These are phyloP conservation scores for Cheilosia urbana DNA, from an alignment of 2,888 invertebrate species.

Conservation along the genomic window DNA sequence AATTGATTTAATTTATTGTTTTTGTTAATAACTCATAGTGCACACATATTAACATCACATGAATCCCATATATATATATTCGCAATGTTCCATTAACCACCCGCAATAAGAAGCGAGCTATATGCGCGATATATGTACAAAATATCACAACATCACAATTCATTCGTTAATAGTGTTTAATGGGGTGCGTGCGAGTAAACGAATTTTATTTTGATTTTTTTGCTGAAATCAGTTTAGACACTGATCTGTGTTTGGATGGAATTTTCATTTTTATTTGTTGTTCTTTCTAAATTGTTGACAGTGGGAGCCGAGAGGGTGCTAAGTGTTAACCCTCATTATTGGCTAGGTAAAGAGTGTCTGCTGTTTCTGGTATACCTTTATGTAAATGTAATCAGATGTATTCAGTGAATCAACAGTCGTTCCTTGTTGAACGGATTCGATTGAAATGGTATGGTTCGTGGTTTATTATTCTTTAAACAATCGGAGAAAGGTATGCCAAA, in stretches of 20 bases:
- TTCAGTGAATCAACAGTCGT: slow-evolving; percentile 32
- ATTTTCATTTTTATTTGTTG: slow-evolving; percentile 11
- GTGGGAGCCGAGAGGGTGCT: not conserved
- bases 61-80: slow-evolving; percentile 33
- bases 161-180: slow-evolving; percentile 30
- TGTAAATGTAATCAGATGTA: slow-evolving; percentile 11
- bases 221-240: slow-evolving; percentile 27
- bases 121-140: slow-evolving; percentile 35
- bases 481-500: no score
- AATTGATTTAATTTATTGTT: slow-evolving; percentile 46
- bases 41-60: slow-evolving; percentile 63
- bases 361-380: slow-evolving; percentile 1
- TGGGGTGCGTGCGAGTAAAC: slow-evolving; percentile 10
- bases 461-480: no score
- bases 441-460: no score
- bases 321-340: slow-evolving; percentile 11
- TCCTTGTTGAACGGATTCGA: no score
- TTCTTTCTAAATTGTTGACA: slow-evolving; percentile 28
- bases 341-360: slow-evolving; percentile 8
- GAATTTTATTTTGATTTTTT: slow-evolving; percentile 2
- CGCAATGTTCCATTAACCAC: slow-evolving; percentile 39
- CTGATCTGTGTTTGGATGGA: slow-evolving; percentile 23
- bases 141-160: slow-evolving; percentile 42
- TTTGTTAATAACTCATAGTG: slow-evolving; percentile 66
- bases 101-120: not conserved